These are phyloP conservation scores for Calameuta idolon DNA, from an alignment of 2,888 invertebrate species.

Conservation along the genomic window DNA sequence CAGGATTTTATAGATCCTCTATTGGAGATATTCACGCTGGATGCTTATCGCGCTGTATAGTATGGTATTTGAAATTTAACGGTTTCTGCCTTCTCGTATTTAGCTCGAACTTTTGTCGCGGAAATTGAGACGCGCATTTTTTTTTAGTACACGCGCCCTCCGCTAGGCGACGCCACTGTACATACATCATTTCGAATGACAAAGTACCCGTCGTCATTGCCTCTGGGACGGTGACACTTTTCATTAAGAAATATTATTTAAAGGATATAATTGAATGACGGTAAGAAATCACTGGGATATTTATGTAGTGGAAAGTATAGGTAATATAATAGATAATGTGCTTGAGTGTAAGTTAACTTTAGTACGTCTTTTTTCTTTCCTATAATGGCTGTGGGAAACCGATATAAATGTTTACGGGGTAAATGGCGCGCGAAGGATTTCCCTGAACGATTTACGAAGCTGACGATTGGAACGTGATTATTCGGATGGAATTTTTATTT, in stretches of 20 bases:
- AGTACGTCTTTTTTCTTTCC: background rate
- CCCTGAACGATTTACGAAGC: background rate
- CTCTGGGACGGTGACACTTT: background rate
- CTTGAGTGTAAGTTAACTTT: background rate
- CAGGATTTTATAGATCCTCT: background rate
- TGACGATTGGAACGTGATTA: background rate
- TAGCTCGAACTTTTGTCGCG: background rate
- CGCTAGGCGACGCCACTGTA: background rate
- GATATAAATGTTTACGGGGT: background rate
- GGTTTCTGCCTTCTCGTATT: background rate
- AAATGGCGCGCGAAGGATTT: background rate
- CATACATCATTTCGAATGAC: background rate
- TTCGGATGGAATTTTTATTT: background rate
- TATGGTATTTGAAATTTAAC: background rate
- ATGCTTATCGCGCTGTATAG: too few species aligned
- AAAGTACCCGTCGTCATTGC: background rate
- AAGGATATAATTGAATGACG: background rate
- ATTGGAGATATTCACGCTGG: background rate
- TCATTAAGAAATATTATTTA: background rate
- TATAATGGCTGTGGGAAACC: background rate
- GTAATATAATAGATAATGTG: background rate
- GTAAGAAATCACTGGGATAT: background rate
- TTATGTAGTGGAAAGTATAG: background rate
- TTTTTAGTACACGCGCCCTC: background rate
- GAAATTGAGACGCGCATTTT: background rate